Base-by-base conservation (phyloP, 2,113 vertebrate species). In the Scomber japonicus region DNA sequence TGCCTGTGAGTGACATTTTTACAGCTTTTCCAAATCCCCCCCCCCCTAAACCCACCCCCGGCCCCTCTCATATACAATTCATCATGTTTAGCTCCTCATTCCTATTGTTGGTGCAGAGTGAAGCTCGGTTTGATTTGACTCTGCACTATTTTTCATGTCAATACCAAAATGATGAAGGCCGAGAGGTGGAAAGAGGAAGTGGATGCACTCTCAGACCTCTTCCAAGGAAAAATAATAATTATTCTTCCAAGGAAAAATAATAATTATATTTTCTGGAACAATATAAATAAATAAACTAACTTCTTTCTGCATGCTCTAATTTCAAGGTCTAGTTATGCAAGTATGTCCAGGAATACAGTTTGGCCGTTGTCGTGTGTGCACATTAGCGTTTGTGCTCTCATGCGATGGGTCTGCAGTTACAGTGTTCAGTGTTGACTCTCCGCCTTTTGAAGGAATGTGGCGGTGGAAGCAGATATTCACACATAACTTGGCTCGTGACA, bases 401-500 rank as follows among this genome's bases (percentile, higher is more conserved):
- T 27, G 73, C 21, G 5, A 82, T 30, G 30, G 66, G 1, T 21
- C 21, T 21, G 21, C 21, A 21, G 21, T 27, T 24, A 48, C 63
- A 24, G 54, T 46, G 74, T 21, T 21, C 78, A n/a, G 78, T 45
- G 67, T 40, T 77, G 66, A 74, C 68, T 82, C 54, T 71, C 45
- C 77, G 68, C 61, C 84, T 81, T 90, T 72, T 78, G 65, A 81
- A 71, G 77, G 77, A 88, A 80, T 60, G 62, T 65, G 74, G 61
- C 27, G 57, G 55, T 56, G 81, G 59, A 76, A 75, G 65, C 63
- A 75, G 70, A 85, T 55, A 74, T 87, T 80, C 82, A 75, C 75
- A 88, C 84, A 80, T 86, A 78, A 70, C 65, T 89, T 85, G 86
- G 88, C 89, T 84, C 61, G 30, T 81, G 85, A 83, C 81, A 74